Percentiles rank a stretch among this genome's conserved stretches.
phyloP scores from a whole-genome alignment of 2,888 invertebrate genomes.

The Arge pagana region DNA sequence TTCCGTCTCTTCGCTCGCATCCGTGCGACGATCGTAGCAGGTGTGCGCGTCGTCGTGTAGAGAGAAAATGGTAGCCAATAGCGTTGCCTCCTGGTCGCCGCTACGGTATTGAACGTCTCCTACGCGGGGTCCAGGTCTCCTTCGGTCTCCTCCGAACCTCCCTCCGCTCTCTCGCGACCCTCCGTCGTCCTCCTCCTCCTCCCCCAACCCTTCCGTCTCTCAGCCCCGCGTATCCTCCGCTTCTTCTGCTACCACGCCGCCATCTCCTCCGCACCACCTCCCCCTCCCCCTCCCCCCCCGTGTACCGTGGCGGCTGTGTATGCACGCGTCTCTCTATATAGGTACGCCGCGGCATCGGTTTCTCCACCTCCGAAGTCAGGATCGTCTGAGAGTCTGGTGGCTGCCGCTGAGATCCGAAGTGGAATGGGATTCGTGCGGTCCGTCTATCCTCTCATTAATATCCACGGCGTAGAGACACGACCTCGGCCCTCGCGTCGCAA shows the following conservation, averaged over 20 bases:
- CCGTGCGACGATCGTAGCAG: conserved; percentile 16
- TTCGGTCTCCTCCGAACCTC: conserved; percentile 25
- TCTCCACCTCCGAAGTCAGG: conserved; percentile 14
- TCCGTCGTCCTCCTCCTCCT: conserved; percentile 45
- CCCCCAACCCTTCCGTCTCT: conserved; percentile 27
- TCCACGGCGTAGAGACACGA: conserved; percentile 36
- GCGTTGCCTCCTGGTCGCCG: conserved; percentile 48
- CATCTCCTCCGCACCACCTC: conserved; percentile 28
- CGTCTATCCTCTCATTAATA: conserved; percentile 41
- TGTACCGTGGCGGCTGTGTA: conserved; percentile 3
- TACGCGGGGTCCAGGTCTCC: conserved; percentile 51
- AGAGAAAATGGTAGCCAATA: conserved; percentile 55
- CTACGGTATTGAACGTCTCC: conserved; percentile 57
- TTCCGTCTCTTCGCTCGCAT: conserved; percentile 12
- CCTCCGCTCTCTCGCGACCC: conserved; percentile 36
- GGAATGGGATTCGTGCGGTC: conserved; percentile 22
- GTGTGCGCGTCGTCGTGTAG: conserved; percentile 15
- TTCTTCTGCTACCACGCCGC: conserved; percentile 24
- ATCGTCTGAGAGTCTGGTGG: conserved; percentile 34
- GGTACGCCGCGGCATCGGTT: too few relatives aligned
- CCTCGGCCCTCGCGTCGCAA: conserved; percentile 26
- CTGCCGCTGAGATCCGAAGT: conserved; percentile 33
- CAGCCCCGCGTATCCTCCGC: conserved; percentile 27
- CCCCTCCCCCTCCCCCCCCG: conserved; percentile 26
- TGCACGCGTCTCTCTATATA: neutral